A percentile compares a stretch with the other conserved stretches of the same genome.
phyloP scores from a whole-genome alignment of 2,888 invertebrate genomes.

The Bruchidius siliquastri region DNA sequence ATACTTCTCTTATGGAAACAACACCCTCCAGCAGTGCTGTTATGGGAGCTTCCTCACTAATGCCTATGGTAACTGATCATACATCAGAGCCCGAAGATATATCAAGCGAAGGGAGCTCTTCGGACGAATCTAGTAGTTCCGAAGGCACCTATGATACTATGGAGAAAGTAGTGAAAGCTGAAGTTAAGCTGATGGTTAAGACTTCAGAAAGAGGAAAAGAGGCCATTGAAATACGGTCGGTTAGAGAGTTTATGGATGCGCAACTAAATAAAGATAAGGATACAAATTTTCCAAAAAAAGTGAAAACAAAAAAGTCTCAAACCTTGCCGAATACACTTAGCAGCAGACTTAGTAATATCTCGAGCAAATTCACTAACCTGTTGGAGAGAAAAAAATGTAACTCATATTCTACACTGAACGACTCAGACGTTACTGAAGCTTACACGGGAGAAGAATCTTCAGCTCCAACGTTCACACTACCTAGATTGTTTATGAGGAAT shows the following conservation, averaged over 20 bases:
- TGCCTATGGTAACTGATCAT: background rate
- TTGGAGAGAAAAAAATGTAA: slow-evolving; percentile 29
- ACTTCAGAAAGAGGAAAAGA: slow-evolving; percentile 49
- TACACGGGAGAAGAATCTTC: too few relatives aligned
- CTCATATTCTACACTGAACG: slow-evolving; percentile 18
- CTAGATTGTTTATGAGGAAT: slow-evolving; percentile 39
- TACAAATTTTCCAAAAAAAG: slow-evolving; percentile 11
- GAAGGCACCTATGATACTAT: slow-evolving; percentile 24
- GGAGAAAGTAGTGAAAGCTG: slow-evolving; percentile 45
- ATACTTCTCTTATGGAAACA: slow-evolving; percentile 13
- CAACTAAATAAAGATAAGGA: slow-evolving; percentile 13
- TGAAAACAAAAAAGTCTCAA: slow-evolving; percentile 17
- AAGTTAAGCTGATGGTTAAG: slow-evolving; percentile 51
- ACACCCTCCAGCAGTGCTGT: slow-evolving; percentile 2
- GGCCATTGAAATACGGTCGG: slow-evolving; percentile 50
- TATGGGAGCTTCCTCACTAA: slow-evolving; percentile 4
- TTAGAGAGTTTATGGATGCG: slow-evolving; percentile 40
- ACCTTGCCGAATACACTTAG: slow-evolving; percentile 29
- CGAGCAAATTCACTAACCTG: slow-evolving; percentile 30
- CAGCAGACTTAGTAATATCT: slow-evolving; percentile 25
- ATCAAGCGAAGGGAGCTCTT: slow-evolving; percentile 19
- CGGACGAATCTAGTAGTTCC: slow-evolving; percentile 17
- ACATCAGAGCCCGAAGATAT: slow-evolving; percentile 8
- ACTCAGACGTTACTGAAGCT: slow-evolving; percentile 1
- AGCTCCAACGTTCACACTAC: slow-evolving; percentile 40